Percentiles rank a stretch among this genome's conserved stretches.
Evolutionary conservation across 2,888 invertebrate genomes (phyloP).

Genomic region (Tenthredo scrophulariae): DNA sequence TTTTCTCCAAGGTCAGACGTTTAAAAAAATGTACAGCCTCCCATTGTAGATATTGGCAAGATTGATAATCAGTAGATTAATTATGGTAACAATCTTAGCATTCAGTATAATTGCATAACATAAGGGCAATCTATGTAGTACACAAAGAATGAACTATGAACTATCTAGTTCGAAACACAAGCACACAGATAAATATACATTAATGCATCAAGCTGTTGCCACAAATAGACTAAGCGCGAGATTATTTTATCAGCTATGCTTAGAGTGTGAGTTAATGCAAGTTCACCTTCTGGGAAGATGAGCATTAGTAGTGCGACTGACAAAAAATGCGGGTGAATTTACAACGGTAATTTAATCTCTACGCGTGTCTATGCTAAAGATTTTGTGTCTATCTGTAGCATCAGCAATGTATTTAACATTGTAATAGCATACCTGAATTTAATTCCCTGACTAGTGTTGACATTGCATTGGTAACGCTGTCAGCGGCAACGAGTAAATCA

Average conservation of each 20-base stretch:
- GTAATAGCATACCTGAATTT: conserved; percentile 87
- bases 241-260: conserved; percentile 23
- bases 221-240: conserved; percentile 25
- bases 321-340: neutral
- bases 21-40: conserved; percentile 30
- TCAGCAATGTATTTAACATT: conserved; percentile 35
- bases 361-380: neutral
- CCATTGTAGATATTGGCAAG: conserved; percentile 14
- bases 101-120: conserved; percentile 44
- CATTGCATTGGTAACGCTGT: conserved; percentile 99
- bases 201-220: conserved; percentile 37
- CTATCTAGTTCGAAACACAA: conserved; percentile 1
- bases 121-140: conserved; percentile 1
- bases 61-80: conserved; percentile 2
- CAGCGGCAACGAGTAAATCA: conserved; percentile 96
- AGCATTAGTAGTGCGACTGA: neutral
- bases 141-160: neutral
- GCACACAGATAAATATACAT: conserved; percentile 3
- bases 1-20: neutral
- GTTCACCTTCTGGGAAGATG: neutral
- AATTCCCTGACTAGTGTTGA: conserved; percentile 97
- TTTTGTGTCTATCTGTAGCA: conserved; percentile 35
- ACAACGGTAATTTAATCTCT: neutral
- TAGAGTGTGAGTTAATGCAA: conserved; percentile 4
- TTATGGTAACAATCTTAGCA: conserved; percentile 39